A percentile compares a stretch with the other conserved stretches of the same genome.
These are phyloP conservation scores for Drosophila nebulosa DNA, from an alignment of 1,140 invertebrate species.

Conservation along the genomic window DNA sequence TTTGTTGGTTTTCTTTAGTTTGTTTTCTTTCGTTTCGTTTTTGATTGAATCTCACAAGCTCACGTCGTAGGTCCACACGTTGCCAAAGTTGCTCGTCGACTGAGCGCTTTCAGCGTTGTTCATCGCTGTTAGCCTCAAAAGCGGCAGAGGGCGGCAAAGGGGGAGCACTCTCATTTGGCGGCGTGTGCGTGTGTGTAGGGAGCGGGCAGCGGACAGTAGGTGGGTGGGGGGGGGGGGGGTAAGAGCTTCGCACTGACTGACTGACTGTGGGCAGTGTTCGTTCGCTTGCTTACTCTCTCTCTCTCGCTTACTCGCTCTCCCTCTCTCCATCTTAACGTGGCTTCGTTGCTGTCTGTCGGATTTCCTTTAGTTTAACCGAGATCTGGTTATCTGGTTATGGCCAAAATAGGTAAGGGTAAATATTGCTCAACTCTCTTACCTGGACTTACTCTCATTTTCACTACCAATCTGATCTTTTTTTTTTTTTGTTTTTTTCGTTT, in stretches of 20 bases:
- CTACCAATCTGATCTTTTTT: not conserved
- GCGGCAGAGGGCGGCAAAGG: not conserved
- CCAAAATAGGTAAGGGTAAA: constrained; percentile 34
- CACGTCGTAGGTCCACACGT: constrained; percentile 48
- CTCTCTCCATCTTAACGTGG: not conserved
- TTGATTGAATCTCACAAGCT: constrained; percentile 30
- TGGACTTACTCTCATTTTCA: not conserved
- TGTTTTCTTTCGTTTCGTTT: constrained; percentile 12
- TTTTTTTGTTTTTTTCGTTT: not conserved
- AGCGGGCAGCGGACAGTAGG: too few species aligned
- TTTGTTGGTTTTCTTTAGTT: constrained; percentile 19
- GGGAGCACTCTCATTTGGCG: constrained; percentile 8
- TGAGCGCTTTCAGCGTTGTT: constrained; percentile 42
- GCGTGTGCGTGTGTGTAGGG: not conserved
- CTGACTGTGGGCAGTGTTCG: not conserved
- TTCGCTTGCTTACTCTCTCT: too few species aligned
- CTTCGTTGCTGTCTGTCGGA: constrained; percentile 39
- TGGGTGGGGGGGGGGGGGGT: not conserved
- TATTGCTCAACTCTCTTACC: constrained; percentile 25
- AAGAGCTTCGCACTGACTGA: not conserved
- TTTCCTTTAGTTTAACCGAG: constrained; percentile 18
- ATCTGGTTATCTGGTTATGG: constrained; percentile 11
- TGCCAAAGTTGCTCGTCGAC: constrained; percentile 65
- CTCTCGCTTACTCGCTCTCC: not conserved
- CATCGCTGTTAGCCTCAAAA: constrained; percentile 23